A percentile compares a stretch with the other conserved stretches of the same genome.
Conservation (phyloP, 1,140 invertebrate genomes). For the Zaprionus ornatus region DNA sequence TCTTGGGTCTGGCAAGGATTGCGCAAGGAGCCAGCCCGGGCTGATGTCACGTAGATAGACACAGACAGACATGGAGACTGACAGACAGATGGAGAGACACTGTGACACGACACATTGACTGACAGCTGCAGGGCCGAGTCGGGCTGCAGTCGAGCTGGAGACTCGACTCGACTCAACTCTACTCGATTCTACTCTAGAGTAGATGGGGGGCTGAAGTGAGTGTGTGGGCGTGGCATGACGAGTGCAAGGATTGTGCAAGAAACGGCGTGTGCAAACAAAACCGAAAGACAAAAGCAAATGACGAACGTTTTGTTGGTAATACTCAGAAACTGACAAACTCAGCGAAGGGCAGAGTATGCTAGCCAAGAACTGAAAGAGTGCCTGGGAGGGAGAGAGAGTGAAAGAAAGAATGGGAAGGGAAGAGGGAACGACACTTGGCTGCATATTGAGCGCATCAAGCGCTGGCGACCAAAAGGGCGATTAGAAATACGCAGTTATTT, state of each 20-base stretch:
- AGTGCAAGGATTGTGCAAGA: slow-evolving; percentile 73
- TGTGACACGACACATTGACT: slow-evolving; percentile 83
- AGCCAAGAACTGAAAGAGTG: too few relatives aligned
- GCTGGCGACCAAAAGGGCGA: slow-evolving; percentile 21
- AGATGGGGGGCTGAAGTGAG: slow-evolving; percentile 20
- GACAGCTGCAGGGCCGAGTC: slow-evolving; percentile 75
- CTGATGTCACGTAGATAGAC: slow-evolving; percentile 83
- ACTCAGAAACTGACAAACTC: slow-evolving; percentile 31
- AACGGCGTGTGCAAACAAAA: slow-evolving; percentile 77
- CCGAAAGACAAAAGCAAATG: slow-evolving; percentile 78
- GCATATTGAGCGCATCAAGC: slow-evolving; percentile 38
- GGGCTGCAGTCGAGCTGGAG: background rate
- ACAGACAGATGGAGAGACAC: slow-evolving; percentile 83
- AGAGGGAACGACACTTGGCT: slow-evolving; percentile 13
- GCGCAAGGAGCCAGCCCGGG: slow-evolving; percentile 48
- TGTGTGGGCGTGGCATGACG: slow-evolving; percentile 37
- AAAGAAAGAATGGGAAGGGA: background rate
- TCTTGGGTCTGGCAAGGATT: slow-evolving; percentile 8
- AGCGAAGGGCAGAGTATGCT: background rate
- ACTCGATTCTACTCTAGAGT: slow-evolving; percentile 3
- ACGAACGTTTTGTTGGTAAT: slow-evolving; percentile 59
- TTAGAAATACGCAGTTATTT: slow-evolving; percentile 13
- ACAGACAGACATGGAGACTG: slow-evolving; percentile 73
- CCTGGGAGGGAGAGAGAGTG: background rate
- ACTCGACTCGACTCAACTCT: background rate